Percentiles rank a stretch among this genome's conserved stretches.
phyloP scores from a whole-genome alignment of 2,797 vertebrate species.

The Anabas testudineus region DNA sequence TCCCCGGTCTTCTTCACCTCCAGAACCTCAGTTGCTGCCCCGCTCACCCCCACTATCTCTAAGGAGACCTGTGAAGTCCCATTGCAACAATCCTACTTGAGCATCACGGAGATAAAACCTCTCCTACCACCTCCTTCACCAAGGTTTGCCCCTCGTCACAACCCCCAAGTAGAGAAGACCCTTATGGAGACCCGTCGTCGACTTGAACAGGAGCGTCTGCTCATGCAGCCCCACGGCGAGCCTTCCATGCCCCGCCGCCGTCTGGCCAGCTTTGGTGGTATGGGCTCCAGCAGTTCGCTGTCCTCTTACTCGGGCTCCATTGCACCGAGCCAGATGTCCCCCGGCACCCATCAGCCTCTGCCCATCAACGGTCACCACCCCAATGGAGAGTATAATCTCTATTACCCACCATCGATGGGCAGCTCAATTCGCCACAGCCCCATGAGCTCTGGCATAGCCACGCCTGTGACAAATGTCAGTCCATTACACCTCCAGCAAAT shows the following conservation, averaged over 20 bases:
- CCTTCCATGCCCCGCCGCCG: conserved; percentile 87
- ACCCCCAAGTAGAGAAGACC: conserved; percentile 96
- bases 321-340: conserved; percentile 83
- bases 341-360: conserved; percentile 78
- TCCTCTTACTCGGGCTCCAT: conserved; percentile 90
- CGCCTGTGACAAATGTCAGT: conserved; percentile 94
- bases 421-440: conserved; percentile 97
- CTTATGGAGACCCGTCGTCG: conserved; percentile 97
- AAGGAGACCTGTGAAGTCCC: conserved; percentile 73
- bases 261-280: conserved; percentile 94
- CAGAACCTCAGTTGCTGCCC: conserved; percentile 67
- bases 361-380: conserved; percentile 89
- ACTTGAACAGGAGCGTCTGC: conserved; percentile 92
- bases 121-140: conserved; percentile 91
- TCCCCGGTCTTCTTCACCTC: conserved; percentile 80
- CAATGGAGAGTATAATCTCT: conserved; percentile 88
- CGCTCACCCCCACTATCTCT: conserved; percentile 61
- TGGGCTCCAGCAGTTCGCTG: conserved; percentile 93
- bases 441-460: conserved; percentile 94
- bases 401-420: conserved; percentile 89
- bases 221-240: conserved; percentile 89
- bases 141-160: conserved; percentile 85
- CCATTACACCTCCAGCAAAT: conserved; percentile 96
- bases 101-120: conserved; percentile 83
- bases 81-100: conserved; percentile 77